A percentile compares a stretch with the other conserved stretches of the same genome.
Evolutionary conservation across 1,140 invertebrate genomes (phyloP).

Genomic region (Drosophila sp.): DNA sequence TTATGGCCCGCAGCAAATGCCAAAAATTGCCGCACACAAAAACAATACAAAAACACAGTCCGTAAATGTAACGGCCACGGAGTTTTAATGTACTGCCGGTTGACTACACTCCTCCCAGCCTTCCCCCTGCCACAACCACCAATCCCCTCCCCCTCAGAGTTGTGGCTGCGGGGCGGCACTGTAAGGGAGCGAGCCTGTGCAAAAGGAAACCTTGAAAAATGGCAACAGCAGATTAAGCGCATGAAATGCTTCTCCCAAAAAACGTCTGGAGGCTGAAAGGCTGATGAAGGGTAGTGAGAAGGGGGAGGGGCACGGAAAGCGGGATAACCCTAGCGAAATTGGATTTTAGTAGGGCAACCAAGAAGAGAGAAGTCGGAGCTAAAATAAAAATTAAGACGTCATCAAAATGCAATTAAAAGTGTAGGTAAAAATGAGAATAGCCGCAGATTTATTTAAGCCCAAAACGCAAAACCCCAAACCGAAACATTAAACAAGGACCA

Average conservation of each 20-base stretch:
- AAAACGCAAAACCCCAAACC: constrained; percentile 27
- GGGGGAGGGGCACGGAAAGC: not conserved
- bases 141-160: too few relatives aligned
- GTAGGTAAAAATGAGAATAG: constrained; percentile 79
- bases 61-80: constrained; percentile 70
- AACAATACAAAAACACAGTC: constrained; percentile 63
- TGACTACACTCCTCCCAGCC: not conserved
- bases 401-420: constrained; percentile 83
- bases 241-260: constrained; percentile 57
- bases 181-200: not conserved
- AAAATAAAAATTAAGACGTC: constrained; percentile 82
- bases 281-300: not conserved
- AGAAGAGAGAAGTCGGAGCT: constrained; percentile 21
- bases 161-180: not conserved
- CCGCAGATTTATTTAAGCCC: constrained; percentile 78
- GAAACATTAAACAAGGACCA: constrained; percentile 16
- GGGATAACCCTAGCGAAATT: constrained; percentile 56
- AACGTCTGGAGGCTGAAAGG: constrained; percentile 3
- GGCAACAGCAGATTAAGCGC: constrained; percentile 80
- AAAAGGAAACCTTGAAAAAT: constrained; percentile 60
- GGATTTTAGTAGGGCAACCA: constrained; percentile 57
- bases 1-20: constrained; percentile 74
- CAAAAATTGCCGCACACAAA: constrained; percentile 81
- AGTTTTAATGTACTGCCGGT: constrained; percentile 77
- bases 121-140: not conserved